Conservation (phyloP, 2,888 invertebrate genomes). For the Agrochola lota region DNA sequence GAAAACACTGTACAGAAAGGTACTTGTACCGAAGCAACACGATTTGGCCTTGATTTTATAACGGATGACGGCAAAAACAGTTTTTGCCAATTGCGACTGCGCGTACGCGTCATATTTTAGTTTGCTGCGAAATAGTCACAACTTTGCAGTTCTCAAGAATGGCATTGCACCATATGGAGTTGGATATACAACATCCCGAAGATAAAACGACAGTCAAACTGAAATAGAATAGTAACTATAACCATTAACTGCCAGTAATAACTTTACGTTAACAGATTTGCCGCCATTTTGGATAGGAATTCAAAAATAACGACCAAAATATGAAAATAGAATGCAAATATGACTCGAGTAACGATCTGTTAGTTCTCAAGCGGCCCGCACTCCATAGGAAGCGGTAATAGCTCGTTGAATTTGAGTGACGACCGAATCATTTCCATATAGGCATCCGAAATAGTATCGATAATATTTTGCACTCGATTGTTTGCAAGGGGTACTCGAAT, state of each 20-base stretch:
- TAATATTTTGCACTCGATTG: slow-evolving; percentile 25
- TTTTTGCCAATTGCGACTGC: slow-evolving; percentile 36
- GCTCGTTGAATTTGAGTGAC: slow-evolving; percentile 79
- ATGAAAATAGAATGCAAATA: slow-evolving; percentile 59
- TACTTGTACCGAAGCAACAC: slow-evolving; percentile 40
- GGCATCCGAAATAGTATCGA: slow-evolving; percentile 44
- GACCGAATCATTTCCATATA: slow-evolving; percentile 75
- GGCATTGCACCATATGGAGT: background rate
- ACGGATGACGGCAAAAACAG: slow-evolving; percentile 51
- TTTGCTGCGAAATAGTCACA: background rate
- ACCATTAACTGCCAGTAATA: slow-evolving; percentile 30
- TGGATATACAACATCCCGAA: background rate
- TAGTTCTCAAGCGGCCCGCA: slow-evolving; percentile 72
- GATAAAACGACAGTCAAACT: slow-evolving; percentile 12
- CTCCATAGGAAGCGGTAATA: slow-evolving; percentile 80
- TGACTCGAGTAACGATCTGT: slow-evolving; percentile 65
- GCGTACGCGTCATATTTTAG: slow-evolving; percentile 20
- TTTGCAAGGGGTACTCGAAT: background rate
- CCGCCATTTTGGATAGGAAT: slow-evolving; percentile 45
- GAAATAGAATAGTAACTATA: slow-evolving; percentile 38
- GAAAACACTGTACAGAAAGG: slow-evolving; percentile 35
- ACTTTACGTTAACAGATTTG: slow-evolving; percentile 25
- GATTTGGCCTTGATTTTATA: slow-evolving; percentile 59
- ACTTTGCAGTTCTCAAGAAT: background rate
- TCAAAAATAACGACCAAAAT: slow-evolving; percentile 53